Percentiles rank a stretch among this genome's conserved stretches.
These are phyloP conservation scores for Neuroscelio doddi DNA, from an alignment of 2,888 invertebrate genomes.

Conservation along the genomic window DNA sequence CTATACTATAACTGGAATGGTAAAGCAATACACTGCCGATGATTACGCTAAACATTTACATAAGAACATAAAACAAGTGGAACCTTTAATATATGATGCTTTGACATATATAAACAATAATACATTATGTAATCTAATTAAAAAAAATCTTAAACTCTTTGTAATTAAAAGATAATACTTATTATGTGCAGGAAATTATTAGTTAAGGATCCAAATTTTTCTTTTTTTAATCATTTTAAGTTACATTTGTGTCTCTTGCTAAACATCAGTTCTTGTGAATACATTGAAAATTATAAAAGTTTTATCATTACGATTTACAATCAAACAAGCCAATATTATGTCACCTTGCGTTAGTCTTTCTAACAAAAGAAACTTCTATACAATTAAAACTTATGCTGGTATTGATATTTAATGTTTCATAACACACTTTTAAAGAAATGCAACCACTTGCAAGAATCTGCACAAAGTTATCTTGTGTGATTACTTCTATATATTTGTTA, in stretches of 20 bases:
- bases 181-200: slow-evolving; percentile 10
- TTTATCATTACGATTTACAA: slow-evolving; percentile 88
- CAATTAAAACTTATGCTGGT: too few relatives aligned
- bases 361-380: too few relatives aligned
- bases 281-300: slow-evolving; percentile 76
- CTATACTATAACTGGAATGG: slow-evolving; percentile 89
- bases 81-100: slow-evolving; percentile 74
- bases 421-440: too few relatives aligned
- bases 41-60: slow-evolving; percentile 86
- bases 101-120: slow-evolving; percentile 73
- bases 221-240: slow-evolving; percentile 37
- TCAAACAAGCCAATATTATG: slow-evolving; percentile 78
- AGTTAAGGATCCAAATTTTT: slow-evolving; percentile 5
- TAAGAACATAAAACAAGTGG: slow-evolving; percentile 78
- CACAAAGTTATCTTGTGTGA: too few relatives aligned
- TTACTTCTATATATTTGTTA: too few relatives aligned
- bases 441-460: too few relatives aligned
- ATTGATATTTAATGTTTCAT: too few relatives aligned
- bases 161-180: neutral
- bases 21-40: slow-evolving; percentile 85
- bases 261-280: slow-evolving; percentile 84
- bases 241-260: slow-evolving; percentile 75
- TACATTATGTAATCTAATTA: neutral
- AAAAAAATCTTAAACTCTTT: too few relatives aligned
- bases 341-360: slow-evolving; percentile 77